Base-by-base conservation (phyloP, 2,113 vertebrate species). In the Apodemus sylvaticus region DNA sequence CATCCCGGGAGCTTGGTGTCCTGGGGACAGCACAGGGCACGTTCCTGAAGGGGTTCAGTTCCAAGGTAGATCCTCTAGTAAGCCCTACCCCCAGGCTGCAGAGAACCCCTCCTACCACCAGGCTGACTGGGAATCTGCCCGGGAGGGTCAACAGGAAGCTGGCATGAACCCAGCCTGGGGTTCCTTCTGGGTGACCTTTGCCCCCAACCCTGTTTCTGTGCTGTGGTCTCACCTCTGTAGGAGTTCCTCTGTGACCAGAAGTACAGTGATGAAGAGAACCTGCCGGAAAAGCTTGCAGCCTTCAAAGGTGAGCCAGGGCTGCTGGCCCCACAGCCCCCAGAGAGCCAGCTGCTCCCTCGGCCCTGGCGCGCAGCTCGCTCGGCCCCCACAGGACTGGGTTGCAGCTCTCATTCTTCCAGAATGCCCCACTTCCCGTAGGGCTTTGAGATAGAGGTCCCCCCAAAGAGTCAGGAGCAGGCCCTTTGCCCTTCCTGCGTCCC, bases 241-340 rank as follows among this genome's bases (percentile, higher is more conserved):
- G 99, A 99, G 96, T 99, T 99, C 94, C 98, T 99, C 97, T 99
- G 99, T 97, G 99, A 99, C 98, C 99, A 99, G 95, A 99, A 99
- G 97, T 99, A 99, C 98, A 98, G 99, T 1, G 99, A 99, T 98
- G 99, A 99, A 97, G 99, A 99, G 73, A 99, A 99, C 97, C 98
- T 99, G 96, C 98, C 99, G 0, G 99, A 99, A 55, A 99, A 99
- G 97, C 93, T 99, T 76, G 99, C 99, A 5, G 98, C 99, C 86
- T 99, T 99, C 95, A 99, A 99, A 99, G 99, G 99, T 99, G 98
- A 99, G 99, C 85, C n/a, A 73, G 70, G 86, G 68, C 83, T 60
- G 58, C 3, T 82, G 17, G 96, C 71, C 34, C 45, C 0, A 0
- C 71, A 20, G 3, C 34, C 12, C 78, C 14, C 0, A 0, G 96